Evolutionary conservation across 2,888 invertebrate species (phyloP).

Genomic region (Acleris literana): DNA sequence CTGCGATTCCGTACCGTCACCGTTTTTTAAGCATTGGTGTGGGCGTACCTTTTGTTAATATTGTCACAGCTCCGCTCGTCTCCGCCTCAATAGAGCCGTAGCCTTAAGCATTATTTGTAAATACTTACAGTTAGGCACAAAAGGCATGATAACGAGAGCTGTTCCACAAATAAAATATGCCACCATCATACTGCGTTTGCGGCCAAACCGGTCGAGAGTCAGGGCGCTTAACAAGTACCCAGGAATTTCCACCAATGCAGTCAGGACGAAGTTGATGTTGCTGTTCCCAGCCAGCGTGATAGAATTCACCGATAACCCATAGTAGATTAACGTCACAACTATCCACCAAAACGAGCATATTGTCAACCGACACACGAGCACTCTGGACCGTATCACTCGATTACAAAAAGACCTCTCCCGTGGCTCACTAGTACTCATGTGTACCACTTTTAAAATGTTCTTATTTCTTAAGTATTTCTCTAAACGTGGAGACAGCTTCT

Average conservation of each 20-base stretch:
- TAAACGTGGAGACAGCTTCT: conserved; percentile 64
- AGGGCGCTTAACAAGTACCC: conserved; percentile 84
- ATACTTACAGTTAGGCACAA: conserved; percentile 79
- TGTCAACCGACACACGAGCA: conserved; percentile 70
- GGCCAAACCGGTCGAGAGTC: conserved; percentile 83
- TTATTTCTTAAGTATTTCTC: conserved; percentile 50
- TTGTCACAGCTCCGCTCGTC: no score
- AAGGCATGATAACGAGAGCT: conserved; percentile 80
- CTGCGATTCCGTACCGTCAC: no score
- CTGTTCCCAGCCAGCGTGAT: conserved; percentile 89
- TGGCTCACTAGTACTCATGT: neutral
- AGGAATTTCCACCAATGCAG: conserved; percentile 85
- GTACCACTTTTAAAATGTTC: neutral
- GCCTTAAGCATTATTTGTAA: no score
- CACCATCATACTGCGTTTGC: conserved; percentile 82
- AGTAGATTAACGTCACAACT: conserved; percentile 90
- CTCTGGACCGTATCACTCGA: conserved; percentile 65
- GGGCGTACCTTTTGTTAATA: no score
- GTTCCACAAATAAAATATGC: conserved; percentile 84
- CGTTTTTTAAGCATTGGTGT: no score
- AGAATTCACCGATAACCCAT: conserved; percentile 90
- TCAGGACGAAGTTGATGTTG: conserved; percentile 89
- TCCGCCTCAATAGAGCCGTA: no score
- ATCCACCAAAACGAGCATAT: conserved; percentile 92
- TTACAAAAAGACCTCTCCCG: conserved; percentile 20